Conservation (phyloP, 2,888 invertebrate genomes). For the Ichneumoninae sp. region DNA sequence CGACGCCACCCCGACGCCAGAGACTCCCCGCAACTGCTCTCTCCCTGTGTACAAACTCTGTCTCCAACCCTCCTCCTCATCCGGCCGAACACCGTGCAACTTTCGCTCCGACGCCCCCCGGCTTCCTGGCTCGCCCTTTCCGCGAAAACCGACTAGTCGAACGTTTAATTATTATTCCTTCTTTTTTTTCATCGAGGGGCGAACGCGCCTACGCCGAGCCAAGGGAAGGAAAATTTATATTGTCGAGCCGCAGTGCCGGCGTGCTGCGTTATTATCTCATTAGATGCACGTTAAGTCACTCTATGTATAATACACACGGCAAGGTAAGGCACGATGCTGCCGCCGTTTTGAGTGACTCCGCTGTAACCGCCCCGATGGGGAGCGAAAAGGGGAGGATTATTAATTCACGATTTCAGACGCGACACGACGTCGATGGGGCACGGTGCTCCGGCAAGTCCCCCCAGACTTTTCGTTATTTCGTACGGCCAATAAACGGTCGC, state of each 20-base stretch:
- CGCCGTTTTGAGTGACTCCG: neutral
- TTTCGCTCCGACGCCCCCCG: neutral
- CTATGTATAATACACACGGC: neutral
- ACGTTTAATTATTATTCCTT: slow-evolving; percentile 40
- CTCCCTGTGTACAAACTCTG: neutral
- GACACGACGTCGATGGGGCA: slow-evolving; percentile 16
- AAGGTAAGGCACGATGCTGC: neutral
- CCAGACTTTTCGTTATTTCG: slow-evolving; percentile 54
- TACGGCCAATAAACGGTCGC: slow-evolving; percentile 5
- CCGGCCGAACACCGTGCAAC: neutral
- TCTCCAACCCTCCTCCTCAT: neutral
- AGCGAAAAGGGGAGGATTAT: neutral
- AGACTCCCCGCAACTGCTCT: slow-evolving; percentile 19
- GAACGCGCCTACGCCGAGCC: neutral
- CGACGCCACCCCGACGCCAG: slow-evolving; percentile 49
- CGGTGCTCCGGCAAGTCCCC: neutral
- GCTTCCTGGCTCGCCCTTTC: neutral
- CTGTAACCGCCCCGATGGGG: neutral
- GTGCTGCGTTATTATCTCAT: slow-evolving; percentile 21
- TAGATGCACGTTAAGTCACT: neutral
- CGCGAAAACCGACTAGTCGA: slow-evolving; percentile 17
- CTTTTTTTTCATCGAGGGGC: neutral
- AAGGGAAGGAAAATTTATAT: neutral
- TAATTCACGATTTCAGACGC: slow-evolving; percentile 17
- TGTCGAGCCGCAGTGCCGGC: neutral